phyloP scores from a whole-genome alignment of 2,797 vertebrate species.

The Iguana delicatissima region DNA sequence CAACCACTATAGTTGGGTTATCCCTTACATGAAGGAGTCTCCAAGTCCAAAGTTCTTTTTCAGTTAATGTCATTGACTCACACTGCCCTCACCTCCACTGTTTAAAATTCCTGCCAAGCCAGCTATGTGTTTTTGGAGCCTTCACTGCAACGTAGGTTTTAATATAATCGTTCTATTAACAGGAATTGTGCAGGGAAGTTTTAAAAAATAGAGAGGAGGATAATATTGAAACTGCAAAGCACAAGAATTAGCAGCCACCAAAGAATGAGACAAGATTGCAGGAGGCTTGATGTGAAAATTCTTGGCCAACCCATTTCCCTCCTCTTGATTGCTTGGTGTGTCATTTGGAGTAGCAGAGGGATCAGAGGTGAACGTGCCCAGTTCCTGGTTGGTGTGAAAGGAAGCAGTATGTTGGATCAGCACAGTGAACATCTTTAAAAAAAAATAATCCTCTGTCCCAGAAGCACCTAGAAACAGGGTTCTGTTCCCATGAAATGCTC shows the following conservation, averaged over 20 bases:
- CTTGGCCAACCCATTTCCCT: background rate
- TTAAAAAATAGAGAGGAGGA: too few species aligned
- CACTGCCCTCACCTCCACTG: too few species aligned
- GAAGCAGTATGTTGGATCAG: background rate
- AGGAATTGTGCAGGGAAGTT: too few species aligned
- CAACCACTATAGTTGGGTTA: too few species aligned
- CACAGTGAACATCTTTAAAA: background rate
- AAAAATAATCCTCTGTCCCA: background rate
- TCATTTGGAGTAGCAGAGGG: background rate
- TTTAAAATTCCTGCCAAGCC: too few species aligned
- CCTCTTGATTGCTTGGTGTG: background rate
- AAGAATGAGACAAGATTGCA: background rate
- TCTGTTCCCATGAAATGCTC: background rate
- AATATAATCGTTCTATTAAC: too few species aligned
- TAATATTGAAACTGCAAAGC: background rate
- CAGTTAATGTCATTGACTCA: too few species aligned
- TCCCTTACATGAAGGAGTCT: too few species aligned
- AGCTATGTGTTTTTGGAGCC: too few species aligned
- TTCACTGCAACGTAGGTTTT: too few species aligned
- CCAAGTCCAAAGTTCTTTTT: too few species aligned
- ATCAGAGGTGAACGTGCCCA: background rate
- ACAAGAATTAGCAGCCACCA: background rate
- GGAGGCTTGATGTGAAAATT: background rate
- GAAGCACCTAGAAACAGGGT: background rate
- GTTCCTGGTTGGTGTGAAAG: background rate